These are phyloP conservation scores for Vesta saturnalis DNA, from an alignment of 2,888 invertebrate species.

Conservation along the genomic window DNA sequence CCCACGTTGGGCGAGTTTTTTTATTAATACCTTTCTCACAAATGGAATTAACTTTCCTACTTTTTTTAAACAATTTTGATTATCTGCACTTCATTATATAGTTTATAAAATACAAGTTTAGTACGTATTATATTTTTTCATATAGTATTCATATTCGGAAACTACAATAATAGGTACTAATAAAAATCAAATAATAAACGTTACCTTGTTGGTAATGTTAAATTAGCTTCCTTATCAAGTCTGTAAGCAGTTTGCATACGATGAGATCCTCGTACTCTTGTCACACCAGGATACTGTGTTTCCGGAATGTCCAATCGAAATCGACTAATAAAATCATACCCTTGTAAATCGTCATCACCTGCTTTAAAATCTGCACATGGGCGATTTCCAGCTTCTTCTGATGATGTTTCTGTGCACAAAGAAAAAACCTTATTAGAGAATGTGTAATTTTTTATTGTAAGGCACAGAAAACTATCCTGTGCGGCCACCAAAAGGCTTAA, in stretches of 20 bases:
- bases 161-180: no score
- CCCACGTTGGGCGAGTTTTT: conserved; percentile 67
- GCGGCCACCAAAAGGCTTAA: no score
- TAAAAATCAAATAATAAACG: no score
- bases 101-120: no score
- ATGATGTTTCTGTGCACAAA: conserved; percentile 17
- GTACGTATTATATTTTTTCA: no score
- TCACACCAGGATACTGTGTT: conserved; percentile 72
- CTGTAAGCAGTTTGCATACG: conserved; percentile 83
- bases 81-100: no score
- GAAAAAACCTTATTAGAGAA: background rate
- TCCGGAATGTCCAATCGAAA: conserved; percentile 74
- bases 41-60: background rate
- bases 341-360: conserved; percentile 82
- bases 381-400: conserved; percentile 54
- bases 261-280: conserved; percentile 78
- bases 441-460: background rate
- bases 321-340: conserved; percentile 83
- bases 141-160: no score
- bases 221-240: conserved; percentile 76
- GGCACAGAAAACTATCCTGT: no score
- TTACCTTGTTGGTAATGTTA: conserved; percentile 78
- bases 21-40: conserved; percentile 43
- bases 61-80: background rate
- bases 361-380: conserved; percentile 69